phyloP scores from a whole-genome alignment of 2,888 invertebrate species.

The Xestia sexstrigata region DNA sequence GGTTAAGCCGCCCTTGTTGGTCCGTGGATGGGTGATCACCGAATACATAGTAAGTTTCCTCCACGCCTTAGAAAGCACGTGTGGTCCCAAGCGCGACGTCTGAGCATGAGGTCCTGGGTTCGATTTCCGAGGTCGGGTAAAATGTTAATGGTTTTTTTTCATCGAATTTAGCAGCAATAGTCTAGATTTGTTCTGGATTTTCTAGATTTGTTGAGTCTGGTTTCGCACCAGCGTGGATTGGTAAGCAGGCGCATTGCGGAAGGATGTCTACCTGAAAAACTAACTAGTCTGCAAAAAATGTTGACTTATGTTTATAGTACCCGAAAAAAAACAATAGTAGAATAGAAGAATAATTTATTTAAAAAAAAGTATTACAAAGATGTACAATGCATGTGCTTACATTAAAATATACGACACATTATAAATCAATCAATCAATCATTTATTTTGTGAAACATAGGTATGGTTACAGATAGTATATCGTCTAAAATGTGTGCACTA shows the following conservation, averaged over 20 bases:
- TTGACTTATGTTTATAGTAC: background rate
- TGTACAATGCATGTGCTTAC: background rate
- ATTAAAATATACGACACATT: slow-evolving; percentile 6
- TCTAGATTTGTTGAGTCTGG: no score
- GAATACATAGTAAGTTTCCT: no score
- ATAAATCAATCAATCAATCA: no score
- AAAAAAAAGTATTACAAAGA: no score
- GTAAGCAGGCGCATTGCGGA: background rate
- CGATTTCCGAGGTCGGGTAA: background rate
- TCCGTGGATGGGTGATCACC: no score
- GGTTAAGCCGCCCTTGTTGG: no score
- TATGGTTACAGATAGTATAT: no score
- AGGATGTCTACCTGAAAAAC: background rate
- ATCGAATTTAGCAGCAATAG: background rate
- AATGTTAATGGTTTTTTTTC: background rate
- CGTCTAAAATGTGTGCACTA: no score
- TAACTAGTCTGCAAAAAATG: background rate
- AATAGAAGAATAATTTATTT: no score
- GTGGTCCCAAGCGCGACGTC: background rate
- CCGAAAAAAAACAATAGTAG: no score
- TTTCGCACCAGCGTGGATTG: background rate
- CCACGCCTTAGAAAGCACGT: no score
- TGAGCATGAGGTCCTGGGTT: background rate
- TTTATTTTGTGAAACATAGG: no score
- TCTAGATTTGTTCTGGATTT: background rate